Evolutionary conservation across 2,113 vertebrate species (phyloP).

Genomic region (Sturnira hondurensis): DNA sequence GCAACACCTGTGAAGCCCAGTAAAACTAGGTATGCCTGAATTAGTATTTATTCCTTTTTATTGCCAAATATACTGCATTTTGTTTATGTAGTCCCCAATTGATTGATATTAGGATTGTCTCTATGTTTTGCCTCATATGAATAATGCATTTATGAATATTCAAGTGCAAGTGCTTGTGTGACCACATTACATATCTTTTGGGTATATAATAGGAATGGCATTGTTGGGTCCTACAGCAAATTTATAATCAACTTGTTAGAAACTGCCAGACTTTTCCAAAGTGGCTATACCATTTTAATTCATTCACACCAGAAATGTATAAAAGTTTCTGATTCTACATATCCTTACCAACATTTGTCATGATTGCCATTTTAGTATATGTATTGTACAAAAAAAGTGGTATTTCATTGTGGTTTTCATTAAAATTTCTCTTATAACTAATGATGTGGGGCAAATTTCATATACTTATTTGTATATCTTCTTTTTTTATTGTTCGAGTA

Average conservation of each 20-base stretch:
- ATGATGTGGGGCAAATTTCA: not conserved
- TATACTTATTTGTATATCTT: not conserved
- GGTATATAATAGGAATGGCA: not conserved
- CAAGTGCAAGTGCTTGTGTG: not conserved
- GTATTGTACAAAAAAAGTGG: not conserved
- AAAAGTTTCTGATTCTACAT: not conserved
- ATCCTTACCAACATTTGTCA: not conserved
- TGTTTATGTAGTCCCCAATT: not conserved
- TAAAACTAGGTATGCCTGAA: not conserved
- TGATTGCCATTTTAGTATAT: not conserved
- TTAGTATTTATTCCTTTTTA: not conserved
- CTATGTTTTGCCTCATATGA: not conserved
- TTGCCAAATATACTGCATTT: not conserved
- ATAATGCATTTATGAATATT: not conserved
- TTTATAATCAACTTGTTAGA: not conserved
- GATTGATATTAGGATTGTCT: not conserved
- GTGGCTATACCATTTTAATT: not conserved
- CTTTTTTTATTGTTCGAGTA: not conserved
- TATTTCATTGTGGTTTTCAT: not conserved
- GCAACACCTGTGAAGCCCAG: not conserved
- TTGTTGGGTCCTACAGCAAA: not conserved
- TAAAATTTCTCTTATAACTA: conserved; percentile 2
- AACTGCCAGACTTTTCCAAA: not conserved
- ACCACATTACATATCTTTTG: not conserved
- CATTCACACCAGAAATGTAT: not conserved